Percentiles rank a stretch among this genome's conserved stretches.
Evolutionary conservation across 2,888 invertebrate genomes (phyloP).

Genomic region (Miltochrista miniata): DNA sequence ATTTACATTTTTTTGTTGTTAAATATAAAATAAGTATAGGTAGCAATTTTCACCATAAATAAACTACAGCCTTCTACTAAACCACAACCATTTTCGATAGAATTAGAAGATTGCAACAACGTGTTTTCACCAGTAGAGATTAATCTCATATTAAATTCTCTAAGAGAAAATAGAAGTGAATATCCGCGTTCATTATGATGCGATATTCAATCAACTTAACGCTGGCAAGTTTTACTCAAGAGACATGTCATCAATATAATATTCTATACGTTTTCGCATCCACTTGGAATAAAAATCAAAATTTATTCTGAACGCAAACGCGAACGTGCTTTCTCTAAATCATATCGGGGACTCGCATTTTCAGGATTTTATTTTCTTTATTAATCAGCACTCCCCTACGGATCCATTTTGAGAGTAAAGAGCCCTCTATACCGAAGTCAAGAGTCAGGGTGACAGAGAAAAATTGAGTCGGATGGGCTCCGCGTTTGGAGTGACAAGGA

Average conservation of each 20-base stretch:
- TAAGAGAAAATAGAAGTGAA: background rate
- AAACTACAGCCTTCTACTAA: background rate
- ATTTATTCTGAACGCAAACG: constrained; percentile 38
- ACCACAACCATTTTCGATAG: background rate
- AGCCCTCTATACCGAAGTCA: constrained; percentile 65
- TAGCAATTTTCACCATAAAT: no score
- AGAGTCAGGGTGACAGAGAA: constrained; percentile 65
- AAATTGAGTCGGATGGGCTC: constrained; percentile 58
- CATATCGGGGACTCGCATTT: constrained; percentile 45
- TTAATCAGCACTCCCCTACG: constrained; percentile 71
- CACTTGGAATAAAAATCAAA: constrained; percentile 43
- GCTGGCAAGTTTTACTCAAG: constrained; percentile 15
- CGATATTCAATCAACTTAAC: constrained; percentile 18
- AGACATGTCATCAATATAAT: constrained; percentile 35
- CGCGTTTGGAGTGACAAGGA: constrained; percentile 49
- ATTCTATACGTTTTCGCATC: constrained; percentile 29
- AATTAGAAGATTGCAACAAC: background rate
- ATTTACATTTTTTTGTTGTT: no score
- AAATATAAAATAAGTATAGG: no score
- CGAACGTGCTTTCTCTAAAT: constrained; percentile 59
- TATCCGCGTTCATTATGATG: constrained; percentile 7
- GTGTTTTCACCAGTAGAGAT: background rate
- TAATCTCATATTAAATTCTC: background rate
- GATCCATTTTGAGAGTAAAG: constrained; percentile 65
- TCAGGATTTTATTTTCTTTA: constrained; percentile 69